Evolutionary conservation across 2,888 invertebrate genomes (phyloP).

Genomic region (Cecidostiba fungosa): DNA sequence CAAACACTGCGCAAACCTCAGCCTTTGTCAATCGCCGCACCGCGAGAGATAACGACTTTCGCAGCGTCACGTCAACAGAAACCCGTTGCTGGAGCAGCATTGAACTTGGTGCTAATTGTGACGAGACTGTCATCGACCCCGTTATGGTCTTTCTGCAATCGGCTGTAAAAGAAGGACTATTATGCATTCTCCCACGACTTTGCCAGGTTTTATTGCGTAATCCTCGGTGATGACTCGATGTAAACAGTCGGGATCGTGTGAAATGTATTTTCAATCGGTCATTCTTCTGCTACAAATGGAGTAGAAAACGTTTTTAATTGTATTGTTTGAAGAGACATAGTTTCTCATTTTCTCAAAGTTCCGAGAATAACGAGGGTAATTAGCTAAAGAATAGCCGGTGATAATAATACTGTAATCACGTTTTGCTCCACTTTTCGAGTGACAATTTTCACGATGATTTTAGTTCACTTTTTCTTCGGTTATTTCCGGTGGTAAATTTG

Average conservation of each 20-base stretch:
- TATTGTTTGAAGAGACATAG: not conserved
- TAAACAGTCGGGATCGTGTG: not conserved
- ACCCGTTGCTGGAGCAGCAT: conserved; percentile 13
- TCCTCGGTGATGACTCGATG: not conserved
- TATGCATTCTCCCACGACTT: conserved; percentile 57
- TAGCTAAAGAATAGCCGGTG: not conserved
- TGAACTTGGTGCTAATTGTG: conserved; percentile 44
- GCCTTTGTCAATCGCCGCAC: not conserved
- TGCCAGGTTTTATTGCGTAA: not conserved
- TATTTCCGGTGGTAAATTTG: not conserved
- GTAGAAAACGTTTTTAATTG: not conserved
- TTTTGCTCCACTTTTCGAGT: conserved; percentile 3
- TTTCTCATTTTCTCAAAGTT: not conserved
- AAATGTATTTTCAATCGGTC: not conserved
- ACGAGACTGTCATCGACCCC: conserved; percentile 16
- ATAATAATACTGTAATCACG: not conserved
- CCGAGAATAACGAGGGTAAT: not conserved
- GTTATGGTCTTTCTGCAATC: conserved; percentile 25
- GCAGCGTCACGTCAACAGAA: not conserved
- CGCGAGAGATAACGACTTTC: conserved; percentile 15
- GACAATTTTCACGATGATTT: not conserved
- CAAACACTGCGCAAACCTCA: not conserved
- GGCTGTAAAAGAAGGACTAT: conserved; percentile 31
- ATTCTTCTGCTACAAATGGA: not conserved
- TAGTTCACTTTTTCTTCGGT: not conserved